Evolutionary conservation across 2,888 invertebrate species (phyloP).

Genomic region (Eupeodes latifasciatus): DNA sequence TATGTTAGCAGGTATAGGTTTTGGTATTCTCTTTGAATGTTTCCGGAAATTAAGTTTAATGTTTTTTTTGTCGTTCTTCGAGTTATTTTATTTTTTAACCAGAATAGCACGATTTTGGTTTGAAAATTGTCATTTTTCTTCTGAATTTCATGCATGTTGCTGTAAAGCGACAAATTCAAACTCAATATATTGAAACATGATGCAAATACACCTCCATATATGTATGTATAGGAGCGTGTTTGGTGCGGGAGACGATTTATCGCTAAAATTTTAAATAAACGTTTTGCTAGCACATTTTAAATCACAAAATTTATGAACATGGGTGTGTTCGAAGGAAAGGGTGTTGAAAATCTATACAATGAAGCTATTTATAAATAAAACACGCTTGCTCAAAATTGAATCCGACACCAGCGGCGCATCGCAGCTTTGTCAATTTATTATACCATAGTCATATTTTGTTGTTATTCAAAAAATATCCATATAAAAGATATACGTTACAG

Average conservation of each 20-base stretch:
- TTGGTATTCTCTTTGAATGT: constrained; percentile 26
- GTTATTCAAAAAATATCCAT: background rate
- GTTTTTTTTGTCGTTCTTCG: background rate
- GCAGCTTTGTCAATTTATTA: constrained; percentile 28
- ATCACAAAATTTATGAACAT: background rate
- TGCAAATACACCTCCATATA: background rate
- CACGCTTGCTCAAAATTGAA: constrained; percentile 38
- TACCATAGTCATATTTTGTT: background rate
- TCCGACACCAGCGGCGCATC: background rate
- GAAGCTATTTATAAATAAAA: background rate
- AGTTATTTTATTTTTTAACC: background rate
- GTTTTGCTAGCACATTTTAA: constrained; percentile 22
- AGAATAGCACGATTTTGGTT: background rate
- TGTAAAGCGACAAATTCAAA: background rate
- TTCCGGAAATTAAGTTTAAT: constrained; percentile 35
- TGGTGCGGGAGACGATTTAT: background rate
- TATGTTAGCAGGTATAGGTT: background rate
- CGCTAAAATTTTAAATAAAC: constrained; percentile 30
- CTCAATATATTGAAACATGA: background rate
- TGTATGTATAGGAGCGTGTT: background rate
- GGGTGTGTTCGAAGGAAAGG: background rate
- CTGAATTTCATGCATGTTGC: background rate
- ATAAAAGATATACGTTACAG: constrained; percentile 35
- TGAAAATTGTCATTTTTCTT: background rate
- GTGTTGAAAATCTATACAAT: background rate